Evolutionary conservation across 2,113 vertebrate species (phyloP).

Genomic region (Albula goreensis): DNA sequence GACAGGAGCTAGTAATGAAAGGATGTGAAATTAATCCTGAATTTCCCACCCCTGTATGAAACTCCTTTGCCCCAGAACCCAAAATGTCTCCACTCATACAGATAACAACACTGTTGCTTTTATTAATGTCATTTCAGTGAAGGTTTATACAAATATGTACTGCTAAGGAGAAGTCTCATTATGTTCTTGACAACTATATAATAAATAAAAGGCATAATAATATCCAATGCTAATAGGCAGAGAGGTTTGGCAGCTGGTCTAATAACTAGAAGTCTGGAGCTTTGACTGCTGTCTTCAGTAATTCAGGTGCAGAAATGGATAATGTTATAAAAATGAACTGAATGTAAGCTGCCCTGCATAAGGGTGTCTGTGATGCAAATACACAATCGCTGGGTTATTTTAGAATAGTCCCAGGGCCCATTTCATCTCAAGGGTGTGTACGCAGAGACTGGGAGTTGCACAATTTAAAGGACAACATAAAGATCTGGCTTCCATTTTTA

Average conservation of each 20-base stretch:
- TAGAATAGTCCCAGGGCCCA: neutral
- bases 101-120: neutral
- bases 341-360: neutral
- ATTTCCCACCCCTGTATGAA: neutral
- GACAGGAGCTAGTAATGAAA: neutral
- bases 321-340: neutral
- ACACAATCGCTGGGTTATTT: neutral
- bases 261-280: neutral
- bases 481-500: no score
- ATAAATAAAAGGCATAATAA: neutral
- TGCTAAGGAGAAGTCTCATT: neutral
- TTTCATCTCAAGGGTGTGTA: neutral
- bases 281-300: neutral
- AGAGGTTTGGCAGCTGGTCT: no score
- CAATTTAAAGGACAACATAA: neutral
- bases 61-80: neutral
- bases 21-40: neutral
- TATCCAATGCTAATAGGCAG: neutral
- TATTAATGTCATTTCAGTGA: neutral
- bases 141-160: no score
- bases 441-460: neutral
- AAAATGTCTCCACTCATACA: neutral
- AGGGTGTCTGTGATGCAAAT: neutral
- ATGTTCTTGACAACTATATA: neutral
- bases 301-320: neutral